These are phyloP conservation scores for Ephydatia muelleri DNA, from an alignment of 37 sponge, comb jelly and placozoan genomes.

Conservation along the genomic window DNA sequence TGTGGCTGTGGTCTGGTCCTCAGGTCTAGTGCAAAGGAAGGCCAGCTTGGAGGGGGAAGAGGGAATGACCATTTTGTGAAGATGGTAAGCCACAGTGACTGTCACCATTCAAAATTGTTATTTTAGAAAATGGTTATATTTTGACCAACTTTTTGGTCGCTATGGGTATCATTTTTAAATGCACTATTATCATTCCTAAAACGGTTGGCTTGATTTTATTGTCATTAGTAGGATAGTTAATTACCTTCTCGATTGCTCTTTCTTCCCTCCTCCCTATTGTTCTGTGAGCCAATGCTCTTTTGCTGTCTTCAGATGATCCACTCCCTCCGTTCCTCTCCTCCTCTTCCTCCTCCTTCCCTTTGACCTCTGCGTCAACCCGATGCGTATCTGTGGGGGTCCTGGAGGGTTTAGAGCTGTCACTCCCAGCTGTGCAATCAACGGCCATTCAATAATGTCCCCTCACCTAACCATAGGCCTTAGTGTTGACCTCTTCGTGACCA, in stretches of 20 bases:
- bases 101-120: neutral
- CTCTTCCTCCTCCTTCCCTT: neutral
- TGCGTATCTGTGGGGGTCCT: too few species aligned
- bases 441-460: neutral
- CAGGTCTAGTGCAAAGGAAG: slow-evolving; percentile 48
- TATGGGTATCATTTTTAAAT: neutral
- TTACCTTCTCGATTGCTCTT: slow-evolving; percentile 27
- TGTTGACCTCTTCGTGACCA: too few species aligned
- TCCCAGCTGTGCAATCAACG: too few species aligned
- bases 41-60: slow-evolving; percentile 53
- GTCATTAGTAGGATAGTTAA: neutral
- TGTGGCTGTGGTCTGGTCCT: slow-evolving; percentile 32
- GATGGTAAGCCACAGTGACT: neutral
- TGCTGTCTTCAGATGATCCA: neutral
- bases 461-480: too few species aligned
- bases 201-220: neutral
- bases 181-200: neutral
- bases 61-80: neutral
- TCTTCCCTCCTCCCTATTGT: neutral
- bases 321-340: neutral
- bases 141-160: too few species aligned
- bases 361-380: neutral
- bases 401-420: too few species aligned
- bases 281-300: neutral
- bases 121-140: neutral